These are phyloP conservation scores for Terebella lapidaria DNA, from an alignment of 2,888 invertebrate genomes.

Conservation along the genomic window DNA sequence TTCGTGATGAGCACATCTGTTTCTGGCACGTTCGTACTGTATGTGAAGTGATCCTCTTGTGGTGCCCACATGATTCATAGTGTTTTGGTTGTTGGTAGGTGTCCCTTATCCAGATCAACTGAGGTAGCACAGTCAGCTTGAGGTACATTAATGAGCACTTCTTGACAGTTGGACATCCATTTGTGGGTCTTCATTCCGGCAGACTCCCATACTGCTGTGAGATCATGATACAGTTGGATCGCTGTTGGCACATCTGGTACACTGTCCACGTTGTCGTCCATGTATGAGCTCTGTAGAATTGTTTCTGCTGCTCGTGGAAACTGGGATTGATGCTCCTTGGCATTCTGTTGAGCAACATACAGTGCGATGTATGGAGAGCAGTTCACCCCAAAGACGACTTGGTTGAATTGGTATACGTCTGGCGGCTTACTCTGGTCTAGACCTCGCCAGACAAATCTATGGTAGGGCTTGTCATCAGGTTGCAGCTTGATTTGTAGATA, in stretches of 20 bases:
- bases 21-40: constrained; percentile 4
- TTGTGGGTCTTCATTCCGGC: constrained; percentile 14
- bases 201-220: constrained; percentile 1
- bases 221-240: constrained; percentile 15
- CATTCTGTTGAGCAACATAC: constrained; percentile 22
- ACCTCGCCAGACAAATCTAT: constrained; percentile 11
- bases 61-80: constrained; percentile 21
- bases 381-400: constrained; percentile 25
- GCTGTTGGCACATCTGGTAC: constrained; percentile 13
- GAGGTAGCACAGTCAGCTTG: constrained; percentile 5
- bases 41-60: constrained; percentile 17
- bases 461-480: constrained; percentile 7
- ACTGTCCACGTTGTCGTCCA: constrained; percentile 25
- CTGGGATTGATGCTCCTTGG: constrained; percentile 2
- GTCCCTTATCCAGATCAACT: constrained; percentile 9
- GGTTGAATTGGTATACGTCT: constrained; percentile 19
- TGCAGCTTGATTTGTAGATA: constrained; percentile 7
- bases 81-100: constrained; percentile 22
- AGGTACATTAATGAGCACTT: constrained; percentile 20
- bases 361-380: constrained; percentile 26
- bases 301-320: constrained; percentile 22
- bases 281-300: constrained; percentile 24
- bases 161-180: constrained; percentile 18
- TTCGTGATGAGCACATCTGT: constrained; percentile 26
- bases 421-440: constrained; percentile 1